Evolutionary conservation across 2,113 vertebrate genomes (phyloP).

Genomic region (Alligator mississippiensis): DNA sequence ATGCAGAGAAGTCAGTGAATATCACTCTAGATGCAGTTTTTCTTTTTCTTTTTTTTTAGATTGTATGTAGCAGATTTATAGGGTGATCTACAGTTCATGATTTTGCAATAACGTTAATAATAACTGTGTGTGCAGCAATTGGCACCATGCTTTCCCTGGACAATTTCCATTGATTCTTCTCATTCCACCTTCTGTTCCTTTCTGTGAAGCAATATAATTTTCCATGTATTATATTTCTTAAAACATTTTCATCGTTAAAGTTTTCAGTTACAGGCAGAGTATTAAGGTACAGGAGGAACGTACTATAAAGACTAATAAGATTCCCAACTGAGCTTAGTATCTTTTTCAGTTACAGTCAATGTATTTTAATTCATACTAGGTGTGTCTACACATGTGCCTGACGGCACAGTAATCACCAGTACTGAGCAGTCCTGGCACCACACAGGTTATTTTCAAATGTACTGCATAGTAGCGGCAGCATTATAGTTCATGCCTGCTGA

Average conservation of each 20-base stretch:
- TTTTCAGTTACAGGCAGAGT: not conserved
- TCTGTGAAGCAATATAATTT: slow-evolving; percentile 31
- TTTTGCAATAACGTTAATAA: slow-evolving; percentile 22
- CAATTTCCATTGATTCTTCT: slow-evolving; percentile 53
- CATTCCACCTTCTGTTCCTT: not conserved
- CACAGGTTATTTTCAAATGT: too few relatives aligned
- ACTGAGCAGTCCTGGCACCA: too few relatives aligned
- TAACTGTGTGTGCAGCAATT: slow-evolving; percentile 1
- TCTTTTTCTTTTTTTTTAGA: not conserved
- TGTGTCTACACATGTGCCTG: too few relatives aligned
- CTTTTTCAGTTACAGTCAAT: not conserved
- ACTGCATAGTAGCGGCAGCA: too few relatives aligned
- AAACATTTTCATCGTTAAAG: slow-evolving; percentile 21
- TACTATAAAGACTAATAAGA: slow-evolving; percentile 14
- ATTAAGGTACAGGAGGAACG: not conserved
- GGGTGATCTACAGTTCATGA: not conserved
- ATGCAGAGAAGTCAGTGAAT: not conserved
- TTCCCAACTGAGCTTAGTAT: not conserved
- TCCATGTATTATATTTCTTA: not conserved
- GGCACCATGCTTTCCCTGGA: not conserved
- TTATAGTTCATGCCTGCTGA: too few relatives aligned
- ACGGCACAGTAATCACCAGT: too few relatives aligned
- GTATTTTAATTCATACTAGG: not conserved
- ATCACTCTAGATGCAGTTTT: not conserved
- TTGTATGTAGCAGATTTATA: not conserved